A percentile compares a stretch with the other conserved stretches of the same genome.
These are phyloP conservation scores for Chaenocephalus aceratus DNA, from an alignment of 2,113 vertebrate species.

Conservation along the genomic window DNA sequence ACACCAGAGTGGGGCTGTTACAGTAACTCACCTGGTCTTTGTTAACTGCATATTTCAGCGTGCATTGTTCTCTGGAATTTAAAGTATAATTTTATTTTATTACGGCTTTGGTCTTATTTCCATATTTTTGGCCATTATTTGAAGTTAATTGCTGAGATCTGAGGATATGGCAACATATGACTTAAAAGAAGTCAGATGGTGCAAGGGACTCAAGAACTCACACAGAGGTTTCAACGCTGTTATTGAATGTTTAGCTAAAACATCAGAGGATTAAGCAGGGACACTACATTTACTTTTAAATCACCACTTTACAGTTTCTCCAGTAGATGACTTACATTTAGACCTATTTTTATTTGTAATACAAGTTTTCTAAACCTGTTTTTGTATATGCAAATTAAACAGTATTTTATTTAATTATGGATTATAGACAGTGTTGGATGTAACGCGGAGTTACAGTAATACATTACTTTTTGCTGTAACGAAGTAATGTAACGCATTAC, in stretches of 20 bases:
- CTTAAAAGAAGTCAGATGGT: not conserved
- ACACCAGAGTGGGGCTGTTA: conserved; percentile 3
- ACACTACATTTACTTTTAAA: no score
- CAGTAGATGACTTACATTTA: no score
- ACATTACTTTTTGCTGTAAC: no score
- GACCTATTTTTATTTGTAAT: no score
- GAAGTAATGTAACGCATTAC: no score
- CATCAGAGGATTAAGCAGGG: not conserved
- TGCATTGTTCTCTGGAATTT: not conserved
- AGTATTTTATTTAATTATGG: no score
- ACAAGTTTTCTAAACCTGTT: no score
- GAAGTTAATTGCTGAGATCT: not conserved
- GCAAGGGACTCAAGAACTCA: not conserved
- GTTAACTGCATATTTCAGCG: not conserved
- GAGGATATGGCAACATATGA: not conserved
- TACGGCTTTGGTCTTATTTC: not conserved
- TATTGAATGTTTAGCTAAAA: not conserved
- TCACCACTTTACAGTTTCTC: no score
- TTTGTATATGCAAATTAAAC: no score
- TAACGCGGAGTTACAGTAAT: no score
- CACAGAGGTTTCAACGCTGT: not conserved
- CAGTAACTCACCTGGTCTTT: conserved; percentile 6
- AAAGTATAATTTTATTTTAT: not conserved
- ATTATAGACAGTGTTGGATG: no score
- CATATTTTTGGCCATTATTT: not conserved